These are phyloP conservation scores for Sarcophaga caerulescens DNA, from an alignment of 2,888 invertebrate genomes.

Conservation along the genomic window DNA sequence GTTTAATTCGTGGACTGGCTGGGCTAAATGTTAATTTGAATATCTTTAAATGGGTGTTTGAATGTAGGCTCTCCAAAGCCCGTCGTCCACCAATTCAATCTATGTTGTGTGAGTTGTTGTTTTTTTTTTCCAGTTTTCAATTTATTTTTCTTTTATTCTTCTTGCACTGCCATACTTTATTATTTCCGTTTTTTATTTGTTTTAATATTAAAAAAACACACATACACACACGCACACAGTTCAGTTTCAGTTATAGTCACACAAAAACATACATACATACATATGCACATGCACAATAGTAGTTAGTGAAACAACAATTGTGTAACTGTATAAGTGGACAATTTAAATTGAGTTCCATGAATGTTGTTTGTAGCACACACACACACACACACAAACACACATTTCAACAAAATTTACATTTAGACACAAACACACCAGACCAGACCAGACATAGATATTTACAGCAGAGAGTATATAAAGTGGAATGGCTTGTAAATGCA, in stretches of 20 bases:
- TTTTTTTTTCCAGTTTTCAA: not conserved
- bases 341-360: constrained; percentile 65
- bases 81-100: not conserved
- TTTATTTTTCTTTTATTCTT: constrained; percentile 33
- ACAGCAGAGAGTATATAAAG: constrained; percentile 3
- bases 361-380: constrained; percentile 45
- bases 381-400: not conserved
- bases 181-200: constrained; percentile 65
- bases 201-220: constrained; percentile 52
- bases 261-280: constrained; percentile 40
- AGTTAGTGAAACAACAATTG: constrained; percentile 61
- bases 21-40: constrained; percentile 61
- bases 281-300: constrained; percentile 56
- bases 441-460: not conserved
- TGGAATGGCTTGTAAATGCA: constrained; percentile 59
- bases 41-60: constrained; percentile 48
- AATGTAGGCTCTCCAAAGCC: constrained; percentile 22
- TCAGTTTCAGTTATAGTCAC: not conserved
- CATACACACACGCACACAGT: not conserved
- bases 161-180: constrained; percentile 50
- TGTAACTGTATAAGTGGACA: constrained; percentile 65
- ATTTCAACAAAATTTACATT: not conserved
- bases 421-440: not conserved
- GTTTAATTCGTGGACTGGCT: constrained; percentile 34
- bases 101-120: not conserved